Percentiles rank a stretch among this genome's conserved stretches.
phyloP scores from a whole-genome alignment of 2,113 vertebrate genomes.

The Orcinus orca region DNA sequence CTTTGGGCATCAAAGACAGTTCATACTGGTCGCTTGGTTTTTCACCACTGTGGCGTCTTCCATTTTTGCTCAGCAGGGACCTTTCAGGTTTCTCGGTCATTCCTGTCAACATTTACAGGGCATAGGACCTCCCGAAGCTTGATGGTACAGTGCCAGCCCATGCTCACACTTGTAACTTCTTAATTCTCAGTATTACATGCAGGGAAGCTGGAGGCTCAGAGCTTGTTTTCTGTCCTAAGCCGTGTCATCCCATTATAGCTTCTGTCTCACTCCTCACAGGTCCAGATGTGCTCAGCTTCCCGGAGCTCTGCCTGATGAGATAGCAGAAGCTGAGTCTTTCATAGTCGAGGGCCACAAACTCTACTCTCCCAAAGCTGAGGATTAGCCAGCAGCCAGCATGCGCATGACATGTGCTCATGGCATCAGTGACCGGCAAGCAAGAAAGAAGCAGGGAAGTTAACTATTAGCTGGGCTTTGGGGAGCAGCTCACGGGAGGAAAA shows the following conservation, averaged over 20 bases:
- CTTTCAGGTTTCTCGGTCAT: not conserved
- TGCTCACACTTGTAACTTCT: not conserved
- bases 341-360: not conserved
- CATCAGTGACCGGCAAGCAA: not conserved
- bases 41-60: not conserved
- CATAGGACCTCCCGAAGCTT: not conserved
- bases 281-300: not conserved
- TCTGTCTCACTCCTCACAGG: not conserved
- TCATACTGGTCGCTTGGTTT: not conserved
- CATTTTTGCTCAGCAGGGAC: not conserved
- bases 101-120: not conserved
- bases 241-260: not conserved
- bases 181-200: not conserved
- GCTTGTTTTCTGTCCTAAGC: not conserved
- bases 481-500: not conserved
- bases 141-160: accelerated
- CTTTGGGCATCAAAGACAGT: not conserved
- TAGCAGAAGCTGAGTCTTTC: not conserved
- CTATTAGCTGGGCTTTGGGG: not conserved
- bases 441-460: not conserved
- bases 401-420: accelerated
- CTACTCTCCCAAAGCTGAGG: not conserved
- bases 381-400: not conserved
- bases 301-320: not conserved
- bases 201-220: not conserved